Base-by-base conservation (phyloP, 2,797 vertebrate species). In the Eulemur mongoz region DNA sequence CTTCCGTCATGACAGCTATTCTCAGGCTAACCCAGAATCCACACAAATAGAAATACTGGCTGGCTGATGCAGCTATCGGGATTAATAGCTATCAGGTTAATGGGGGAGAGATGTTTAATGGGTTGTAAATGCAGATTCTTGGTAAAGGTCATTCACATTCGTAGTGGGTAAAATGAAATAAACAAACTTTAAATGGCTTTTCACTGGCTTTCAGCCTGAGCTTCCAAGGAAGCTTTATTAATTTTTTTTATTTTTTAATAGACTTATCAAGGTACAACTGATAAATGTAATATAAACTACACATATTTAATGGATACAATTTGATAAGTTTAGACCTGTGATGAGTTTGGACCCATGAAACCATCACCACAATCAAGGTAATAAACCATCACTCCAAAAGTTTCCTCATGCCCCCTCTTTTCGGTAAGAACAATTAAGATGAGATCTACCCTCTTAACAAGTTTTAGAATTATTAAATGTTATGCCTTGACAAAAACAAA, bases 181-280 rank as follows among this genome's bases (percentile, higher is more conserved):
- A 85, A 89, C 45, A 78, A 96, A 97, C 79, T 96, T 97, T 97
- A 98, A 98, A 97, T 94, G 95, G 94, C 75, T 97, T 97, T 98
- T 98, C 72, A 97, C 95, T 90, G 86, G 80, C 95, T 97, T 89
- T 98, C 86, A 93, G 52, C 15, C 80, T 95, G 73, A 97, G 59
- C 93, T 97, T 87, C 96, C 95, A 97, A 97, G 96, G 76, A 87
- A 59, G 67, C 27, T 54, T 96, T 96, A 86, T 86, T 57, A 17
- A 48, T 48, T 22, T 57, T n/a, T n/a, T 61, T 27, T 61, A 73
- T 17, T 2, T 6, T 50, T 7, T 61, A 30, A 35, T 35, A 78
- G 30, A 10, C 78, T 78, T 45, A 27, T 70, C n/a, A n/a, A 92
- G 7, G 11, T 70, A 48, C 70, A 89, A 83, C 1, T 20, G n/a